phyloP scores from a whole-genome alignment of 1,140 invertebrate genomes.

The Aphaenogaster ashmeadi region DNA sequence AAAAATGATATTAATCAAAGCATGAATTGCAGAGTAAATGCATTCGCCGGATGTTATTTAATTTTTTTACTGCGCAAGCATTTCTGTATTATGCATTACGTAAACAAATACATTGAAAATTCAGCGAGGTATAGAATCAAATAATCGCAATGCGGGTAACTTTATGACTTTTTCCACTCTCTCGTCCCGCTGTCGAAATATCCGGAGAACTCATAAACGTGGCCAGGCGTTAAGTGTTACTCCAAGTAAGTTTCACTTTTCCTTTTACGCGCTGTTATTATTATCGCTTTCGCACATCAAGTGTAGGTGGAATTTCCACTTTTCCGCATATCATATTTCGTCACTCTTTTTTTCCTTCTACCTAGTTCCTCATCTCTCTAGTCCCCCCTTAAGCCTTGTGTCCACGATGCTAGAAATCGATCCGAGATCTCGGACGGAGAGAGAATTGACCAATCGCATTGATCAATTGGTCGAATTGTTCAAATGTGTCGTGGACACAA shows the following conservation, averaged over 20 bases:
- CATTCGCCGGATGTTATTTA: not conserved
- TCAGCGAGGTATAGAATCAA: not conserved
- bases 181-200: slow-evolving; percentile 39
- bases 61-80: not conserved
- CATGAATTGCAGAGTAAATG: not conserved
- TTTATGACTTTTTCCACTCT: slow-evolving; percentile 36
- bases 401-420: too few relatives aligned
- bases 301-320: slow-evolving; percentile 28
- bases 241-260: slow-evolving; percentile 68
- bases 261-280: slow-evolving; percentile 44
- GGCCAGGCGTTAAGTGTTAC: slow-evolving; percentile 58
- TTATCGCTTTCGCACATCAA: slow-evolving; percentile 1
- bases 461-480: too few relatives aligned
- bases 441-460: too few relatives aligned
- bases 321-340: slow-evolving; percentile 17
- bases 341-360: not conserved
- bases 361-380: not conserved
- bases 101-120: slow-evolving; percentile 7
- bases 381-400: too few relatives aligned
- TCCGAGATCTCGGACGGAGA: too few relatives aligned
- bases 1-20: not conserved
- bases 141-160: slow-evolving; percentile 29
- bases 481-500: too few relatives aligned
- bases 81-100: not conserved
- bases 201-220: slow-evolving; percentile 19